Conservation (phyloP, 2,888 invertebrate genomes). For the Tanypteryx hageni region DNA sequence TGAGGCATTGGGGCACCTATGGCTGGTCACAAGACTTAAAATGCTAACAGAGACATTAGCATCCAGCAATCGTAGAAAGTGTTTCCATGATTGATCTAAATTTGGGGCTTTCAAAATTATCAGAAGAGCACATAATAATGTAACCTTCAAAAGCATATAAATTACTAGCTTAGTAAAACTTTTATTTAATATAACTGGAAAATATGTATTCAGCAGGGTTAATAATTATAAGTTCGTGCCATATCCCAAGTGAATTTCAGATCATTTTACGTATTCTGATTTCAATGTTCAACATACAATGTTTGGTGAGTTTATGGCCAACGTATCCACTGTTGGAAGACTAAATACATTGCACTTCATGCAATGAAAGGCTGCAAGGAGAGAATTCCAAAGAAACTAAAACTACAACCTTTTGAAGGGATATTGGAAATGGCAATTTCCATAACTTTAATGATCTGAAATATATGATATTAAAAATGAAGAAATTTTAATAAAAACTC, state of each 20-base stretch:
- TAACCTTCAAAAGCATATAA: constrained; percentile 32
- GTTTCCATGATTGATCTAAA: background rate
- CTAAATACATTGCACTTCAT: constrained; percentile 56
- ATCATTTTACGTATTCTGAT: constrained; percentile 48
- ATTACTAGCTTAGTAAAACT: constrained; percentile 35
- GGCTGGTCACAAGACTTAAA: background rate
- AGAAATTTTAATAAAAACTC: constrained; percentile 40
- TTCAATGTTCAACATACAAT: constrained; percentile 35
- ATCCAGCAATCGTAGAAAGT: background rate
- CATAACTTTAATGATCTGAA: constrained; percentile 32
- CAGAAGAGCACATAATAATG: constrained; percentile 18
- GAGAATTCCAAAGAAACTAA: constrained; percentile 44
- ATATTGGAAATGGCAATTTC: constrained; percentile 12
- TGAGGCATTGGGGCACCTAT: background rate
- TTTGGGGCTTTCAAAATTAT: constrained; percentile 23
- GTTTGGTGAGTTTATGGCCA: constrained; percentile 53
- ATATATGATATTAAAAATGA: constrained; percentile 38
- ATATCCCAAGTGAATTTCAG: constrained; percentile 41
- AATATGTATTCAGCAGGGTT: constrained; percentile 39
- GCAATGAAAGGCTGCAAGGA: constrained; percentile 48
- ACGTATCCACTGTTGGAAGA: constrained; percentile 57
- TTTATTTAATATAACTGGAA: constrained; percentile 11
- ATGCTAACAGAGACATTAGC: background rate
- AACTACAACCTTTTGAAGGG: background rate
- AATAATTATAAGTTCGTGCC: constrained; percentile 44